Evolutionary conservation across 2,797 vertebrate genomes (phyloP).

Genomic region (Distichodus sexfasciatus): DNA sequence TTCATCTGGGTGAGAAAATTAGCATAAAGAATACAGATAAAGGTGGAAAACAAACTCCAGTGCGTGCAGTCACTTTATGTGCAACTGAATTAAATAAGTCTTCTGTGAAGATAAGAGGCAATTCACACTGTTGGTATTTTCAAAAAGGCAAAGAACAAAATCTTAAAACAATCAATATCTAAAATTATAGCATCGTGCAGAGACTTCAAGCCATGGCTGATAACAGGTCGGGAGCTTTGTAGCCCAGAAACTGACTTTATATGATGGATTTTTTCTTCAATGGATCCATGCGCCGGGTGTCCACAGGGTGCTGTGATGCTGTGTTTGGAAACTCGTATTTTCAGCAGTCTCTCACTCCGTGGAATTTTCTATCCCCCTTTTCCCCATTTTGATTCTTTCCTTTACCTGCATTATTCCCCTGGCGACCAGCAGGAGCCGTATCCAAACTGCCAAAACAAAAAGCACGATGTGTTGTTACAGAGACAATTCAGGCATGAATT

Average conservation of each 20-base stretch:
- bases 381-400: slow-evolving; percentile 57
- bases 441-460: slow-evolving; percentile 58
- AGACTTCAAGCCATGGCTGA: background rate
- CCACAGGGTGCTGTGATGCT: background rate
- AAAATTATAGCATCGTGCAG: background rate
- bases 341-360: slow-evolving; percentile 55
- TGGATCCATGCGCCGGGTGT: background rate
- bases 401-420: slow-evolving; percentile 47
- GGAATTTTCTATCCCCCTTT: slow-evolving; percentile 60
- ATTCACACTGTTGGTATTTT: background rate
- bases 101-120: slow-evolving; percentile 20
- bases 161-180: slow-evolving; percentile 13
- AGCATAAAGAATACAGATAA: slow-evolving; percentile 21
- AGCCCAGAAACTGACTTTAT: background rate
- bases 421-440: slow-evolving; percentile 51
- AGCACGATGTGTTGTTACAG: slow-evolving; percentile 16
- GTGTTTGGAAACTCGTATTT: slow-evolving; percentile 7
- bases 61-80: slow-evolving; percentile 54
- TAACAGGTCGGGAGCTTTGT: background rate
- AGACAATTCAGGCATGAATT: slow-evolving; percentile 34
- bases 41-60: slow-evolving; percentile 30
- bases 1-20: background rate
- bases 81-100: slow-evolving; percentile 31
- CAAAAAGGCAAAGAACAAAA: slow-evolving; percentile 39
- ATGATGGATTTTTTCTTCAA: background rate